Conservation (phyloP, 2,888 invertebrate genomes). For the Pachliopta kotzebuea region DNA sequence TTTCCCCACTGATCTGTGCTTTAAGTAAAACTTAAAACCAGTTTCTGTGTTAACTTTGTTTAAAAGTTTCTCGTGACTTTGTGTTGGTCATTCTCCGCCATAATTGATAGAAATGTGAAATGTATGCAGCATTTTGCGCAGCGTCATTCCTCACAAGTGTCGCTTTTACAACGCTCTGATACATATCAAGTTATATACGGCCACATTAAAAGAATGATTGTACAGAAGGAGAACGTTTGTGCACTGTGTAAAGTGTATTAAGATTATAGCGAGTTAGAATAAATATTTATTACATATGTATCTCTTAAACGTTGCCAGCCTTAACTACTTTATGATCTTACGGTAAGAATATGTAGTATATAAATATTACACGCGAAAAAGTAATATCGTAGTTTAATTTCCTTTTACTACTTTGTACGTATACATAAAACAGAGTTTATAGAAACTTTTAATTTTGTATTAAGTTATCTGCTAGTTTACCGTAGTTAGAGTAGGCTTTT, state of each 20-base stretch:
- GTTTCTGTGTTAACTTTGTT: constrained; percentile 15
- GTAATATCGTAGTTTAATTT: no score
- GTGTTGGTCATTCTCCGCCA: constrained; percentile 6
- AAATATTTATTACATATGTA: no score
- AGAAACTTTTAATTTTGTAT: no score
- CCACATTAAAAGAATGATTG: constrained; percentile 19
- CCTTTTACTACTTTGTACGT: no score
- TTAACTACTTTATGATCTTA: no score
- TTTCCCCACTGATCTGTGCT: no score
- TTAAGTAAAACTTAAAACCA: no score
- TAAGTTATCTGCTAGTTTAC: no score
- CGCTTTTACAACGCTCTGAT: constrained; percentile 11
- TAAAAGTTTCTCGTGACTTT: constrained; percentile 22
- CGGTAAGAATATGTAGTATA: no score
- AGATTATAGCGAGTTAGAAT: not conserved
- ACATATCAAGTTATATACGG: constrained; percentile 11
- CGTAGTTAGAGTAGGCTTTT: no score
- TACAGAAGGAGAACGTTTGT: constrained; percentile 15
- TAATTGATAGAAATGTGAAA: constrained; percentile 16
- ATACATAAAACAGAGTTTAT: no score
- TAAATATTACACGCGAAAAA: no score
- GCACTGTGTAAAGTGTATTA: not conserved
- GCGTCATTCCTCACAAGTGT: constrained; percentile 19
- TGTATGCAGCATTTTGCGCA: constrained; percentile 13
- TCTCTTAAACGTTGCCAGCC: not conserved